phyloP scores from a whole-genome alignment of 2,113 vertebrate genomes.

The Ictidomys tridecemlineatus region DNA sequence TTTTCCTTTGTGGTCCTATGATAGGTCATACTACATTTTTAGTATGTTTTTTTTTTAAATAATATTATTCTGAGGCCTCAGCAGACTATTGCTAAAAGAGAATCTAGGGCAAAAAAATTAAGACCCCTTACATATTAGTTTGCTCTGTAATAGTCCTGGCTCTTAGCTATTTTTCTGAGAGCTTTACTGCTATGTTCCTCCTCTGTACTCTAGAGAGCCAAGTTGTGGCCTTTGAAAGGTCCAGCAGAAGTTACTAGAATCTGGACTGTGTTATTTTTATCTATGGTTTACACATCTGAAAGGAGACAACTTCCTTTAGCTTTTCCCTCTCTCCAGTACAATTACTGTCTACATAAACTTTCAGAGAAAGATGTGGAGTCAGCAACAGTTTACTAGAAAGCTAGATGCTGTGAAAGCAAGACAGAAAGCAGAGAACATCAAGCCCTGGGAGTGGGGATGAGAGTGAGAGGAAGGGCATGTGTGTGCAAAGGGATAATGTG shows the following conservation, averaged over 20 bases:
- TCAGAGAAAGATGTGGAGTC: slow-evolving; percentile 11
- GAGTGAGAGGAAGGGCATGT: no score
- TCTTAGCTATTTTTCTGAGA: not conserved
- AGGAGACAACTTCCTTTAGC: not conserved
- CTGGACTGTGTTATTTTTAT: not conserved
- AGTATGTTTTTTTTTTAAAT: not conserved
- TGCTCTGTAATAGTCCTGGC: not conserved
- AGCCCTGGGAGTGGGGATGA: not conserved
- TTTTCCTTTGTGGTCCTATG: not conserved
- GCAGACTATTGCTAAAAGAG: not conserved
- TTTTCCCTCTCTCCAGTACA: not conserved
- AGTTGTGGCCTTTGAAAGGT: not conserved
- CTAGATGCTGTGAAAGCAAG: not conserved
- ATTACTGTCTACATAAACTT: not conserved
- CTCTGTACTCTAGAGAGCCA: not conserved
- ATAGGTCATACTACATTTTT: no score
- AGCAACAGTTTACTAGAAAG: slow-evolving; percentile 33
- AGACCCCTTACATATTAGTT: not conserved
- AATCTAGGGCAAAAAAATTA: not conserved
- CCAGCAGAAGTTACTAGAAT: not conserved
- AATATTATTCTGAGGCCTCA: not conserved
- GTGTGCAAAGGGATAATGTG: not conserved
- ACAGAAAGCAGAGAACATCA: not conserved
- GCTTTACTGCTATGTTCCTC: not conserved
- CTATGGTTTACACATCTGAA: not conserved